Evolutionary conservation across 2,888 invertebrate genomes (phyloP).

Genomic region (Drosophila fungiperda): DNA sequence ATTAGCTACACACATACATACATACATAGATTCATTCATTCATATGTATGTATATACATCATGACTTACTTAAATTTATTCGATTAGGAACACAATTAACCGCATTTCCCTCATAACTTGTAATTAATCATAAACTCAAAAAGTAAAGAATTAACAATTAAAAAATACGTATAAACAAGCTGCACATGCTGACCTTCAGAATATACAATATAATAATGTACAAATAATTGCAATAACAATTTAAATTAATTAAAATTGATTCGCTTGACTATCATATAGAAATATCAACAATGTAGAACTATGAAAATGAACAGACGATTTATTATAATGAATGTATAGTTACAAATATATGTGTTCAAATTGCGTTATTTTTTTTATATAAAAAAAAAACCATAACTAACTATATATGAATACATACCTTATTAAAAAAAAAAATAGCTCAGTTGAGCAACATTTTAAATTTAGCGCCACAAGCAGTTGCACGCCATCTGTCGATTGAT

Average conservation of each 20-base stretch:
- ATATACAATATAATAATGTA: conserved; percentile 27
- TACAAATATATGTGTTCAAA: neutral
- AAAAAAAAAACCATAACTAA: neutral
- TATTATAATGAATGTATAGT: neutral
- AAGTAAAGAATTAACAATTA: neutral
- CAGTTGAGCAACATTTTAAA: conserved; percentile 14
- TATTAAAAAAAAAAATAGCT: neutral
- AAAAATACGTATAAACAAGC: neutral
- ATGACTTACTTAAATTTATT: conserved; percentile 10
- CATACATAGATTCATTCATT: conserved; percentile 1
- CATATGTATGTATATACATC: conserved; percentile 2
- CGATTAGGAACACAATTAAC: conserved; percentile 60
- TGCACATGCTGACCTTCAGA: conserved; percentile 49
- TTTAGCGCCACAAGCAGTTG: conserved; percentile 14
- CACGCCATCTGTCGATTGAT: conserved; percentile 31
- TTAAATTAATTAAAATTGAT: conserved; percentile 63
- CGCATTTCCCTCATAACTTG: conserved; percentile 49
- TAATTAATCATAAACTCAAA: conserved; percentile 61
- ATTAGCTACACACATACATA: conserved; percentile 3
- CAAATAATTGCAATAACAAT: conserved; percentile 66
- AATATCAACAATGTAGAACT: neutral
- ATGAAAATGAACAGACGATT: neutral
- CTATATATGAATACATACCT: neutral
- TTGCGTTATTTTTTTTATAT: neutral
- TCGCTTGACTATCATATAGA: conserved; percentile 12